phyloP scores from a whole-genome alignment of 37 sponge, comb jelly and placozoan species.

The Agelas oroides region DNA sequence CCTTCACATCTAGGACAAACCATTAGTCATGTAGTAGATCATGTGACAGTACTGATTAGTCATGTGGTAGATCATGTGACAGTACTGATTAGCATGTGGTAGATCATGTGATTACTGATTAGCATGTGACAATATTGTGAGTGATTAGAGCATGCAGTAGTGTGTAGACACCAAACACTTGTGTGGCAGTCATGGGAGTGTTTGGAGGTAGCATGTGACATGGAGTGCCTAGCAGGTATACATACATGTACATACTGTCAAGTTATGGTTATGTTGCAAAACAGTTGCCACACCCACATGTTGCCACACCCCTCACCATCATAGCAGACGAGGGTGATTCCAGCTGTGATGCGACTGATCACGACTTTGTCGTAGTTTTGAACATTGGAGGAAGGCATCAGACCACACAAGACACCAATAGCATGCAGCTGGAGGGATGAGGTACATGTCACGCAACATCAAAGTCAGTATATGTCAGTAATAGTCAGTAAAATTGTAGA shows the following conservation, averaged over 20 bases:
- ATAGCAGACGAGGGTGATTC: slow-evolving; percentile 24
- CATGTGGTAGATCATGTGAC: slow-evolving; percentile 12
- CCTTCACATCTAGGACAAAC: not conserved
- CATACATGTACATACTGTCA: too few relatives aligned
- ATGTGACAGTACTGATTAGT: not conserved
- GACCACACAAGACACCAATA: slow-evolving; percentile 57
- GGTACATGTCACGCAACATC: slow-evolving; percentile 24
- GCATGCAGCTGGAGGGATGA: slow-evolving; percentile 62
- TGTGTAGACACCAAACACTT: too few relatives aligned
- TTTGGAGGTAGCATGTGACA: too few relatives aligned
- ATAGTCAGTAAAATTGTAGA: not conserved
- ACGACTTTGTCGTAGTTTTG: slow-evolving; percentile 14
- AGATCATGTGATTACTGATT: too few relatives aligned
- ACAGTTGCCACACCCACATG: too few relatives aligned
- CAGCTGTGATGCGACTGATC: slow-evolving; percentile 25
- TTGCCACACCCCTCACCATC: slow-evolving; percentile 8
- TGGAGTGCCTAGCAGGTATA: too few relatives aligned
- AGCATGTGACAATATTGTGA: too few relatives aligned
- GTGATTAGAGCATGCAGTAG: too few relatives aligned
- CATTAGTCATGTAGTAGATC: not conserved
- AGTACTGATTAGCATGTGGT: not conserved
- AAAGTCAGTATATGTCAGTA: not conserved
- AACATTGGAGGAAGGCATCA: slow-evolving; percentile 54
- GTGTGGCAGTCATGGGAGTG: slow-evolving; percentile 15
- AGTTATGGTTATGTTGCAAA: too few relatives aligned